phyloP scores from a whole-genome alignment of 1,140 invertebrate genomes.

The Caerostris darwini region DNA sequence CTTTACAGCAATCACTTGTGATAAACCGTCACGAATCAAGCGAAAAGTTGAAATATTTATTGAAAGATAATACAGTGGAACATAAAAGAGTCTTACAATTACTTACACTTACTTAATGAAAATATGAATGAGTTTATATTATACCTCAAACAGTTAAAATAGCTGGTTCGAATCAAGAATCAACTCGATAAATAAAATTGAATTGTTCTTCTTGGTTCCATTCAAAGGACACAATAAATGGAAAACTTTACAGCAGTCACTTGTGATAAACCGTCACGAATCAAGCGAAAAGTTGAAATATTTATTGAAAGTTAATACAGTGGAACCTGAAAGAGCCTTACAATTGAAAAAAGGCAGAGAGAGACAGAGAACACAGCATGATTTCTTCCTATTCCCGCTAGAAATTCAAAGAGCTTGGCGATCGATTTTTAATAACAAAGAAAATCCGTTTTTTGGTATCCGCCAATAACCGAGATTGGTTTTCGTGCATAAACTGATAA shows the following conservation, averaged over 20 bases:
- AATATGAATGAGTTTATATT: too few relatives aligned
- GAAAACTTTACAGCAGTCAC: not conserved
- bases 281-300: constrained; percentile 58
- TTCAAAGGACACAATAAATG: not conserved
- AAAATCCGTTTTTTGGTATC: constrained; percentile 59
- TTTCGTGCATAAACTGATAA: constrained; percentile 68
- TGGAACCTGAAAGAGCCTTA: constrained; percentile 18
- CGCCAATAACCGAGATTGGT: constrained; percentile 65
- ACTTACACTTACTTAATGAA: too few relatives aligned
- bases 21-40: constrained; percentile 36
- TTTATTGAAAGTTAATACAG: constrained; percentile 73
- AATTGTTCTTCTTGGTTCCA: not conserved
- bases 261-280: constrained; percentile 53
- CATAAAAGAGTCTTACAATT: not conserved
- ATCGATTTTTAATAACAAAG: constrained; percentile 57
- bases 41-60: constrained; percentile 58
- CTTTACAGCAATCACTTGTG: not conserved
- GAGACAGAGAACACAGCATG: not conserved
- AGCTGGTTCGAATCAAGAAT: too few relatives aligned
- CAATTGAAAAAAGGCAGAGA: constrained; percentile 29
- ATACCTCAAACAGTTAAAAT: too few relatives aligned
- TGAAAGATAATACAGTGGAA: constrained; percentile 59
- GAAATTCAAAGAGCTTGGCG: not conserved
- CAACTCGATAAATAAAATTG: not conserved
- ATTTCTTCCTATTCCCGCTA: not conserved